Conservation (phyloP, 2,113 vertebrate genomes). For the Colaptes auratus region DNA sequence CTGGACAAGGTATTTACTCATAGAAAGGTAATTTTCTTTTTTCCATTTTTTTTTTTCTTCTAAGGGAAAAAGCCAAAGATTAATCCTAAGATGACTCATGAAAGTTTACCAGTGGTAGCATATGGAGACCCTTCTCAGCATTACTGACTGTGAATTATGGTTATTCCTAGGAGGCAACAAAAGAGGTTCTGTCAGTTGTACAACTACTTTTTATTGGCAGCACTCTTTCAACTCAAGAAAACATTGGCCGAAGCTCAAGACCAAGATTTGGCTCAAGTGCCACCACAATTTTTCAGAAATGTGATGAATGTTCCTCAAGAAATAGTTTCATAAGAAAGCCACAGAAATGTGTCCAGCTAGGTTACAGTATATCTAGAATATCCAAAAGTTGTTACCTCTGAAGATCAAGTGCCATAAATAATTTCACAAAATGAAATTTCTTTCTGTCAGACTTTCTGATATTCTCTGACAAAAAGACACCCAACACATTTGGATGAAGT, state of each 20-base stretch:
- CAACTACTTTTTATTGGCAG: slow-evolving; percentile 77
- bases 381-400: background rate
- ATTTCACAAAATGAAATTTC: background rate
- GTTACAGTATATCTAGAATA: slow-evolving; percentile 37
- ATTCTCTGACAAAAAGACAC: background rate
- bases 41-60: too few species aligned
- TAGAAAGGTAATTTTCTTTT: background rate
- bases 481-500: background rate
- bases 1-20: background rate
- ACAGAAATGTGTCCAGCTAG: slow-evolving; percentile 64
- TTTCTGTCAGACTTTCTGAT: background rate
- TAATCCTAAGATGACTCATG: slow-evolving; percentile 22
- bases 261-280: slow-evolving; percentile 76
- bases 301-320: slow-evolving; percentile 76
- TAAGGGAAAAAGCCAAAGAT: too few species aligned
- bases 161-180: slow-evolving; percentile 74
- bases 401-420: background rate
- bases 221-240: slow-evolving; percentile 76
- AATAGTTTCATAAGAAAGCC: slow-evolving; percentile 77
- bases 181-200: slow-evolving; percentile 76
- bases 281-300: slow-evolving; percentile 77
- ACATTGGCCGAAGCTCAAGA: slow-evolving; percentile 74
- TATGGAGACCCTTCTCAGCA: slow-evolving; percentile 53
- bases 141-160: slow-evolving; percentile 55
- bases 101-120: slow-evolving; percentile 18